Evolutionary conservation across 2,113 vertebrate species (phyloP).

Genomic region (Speoplatyrhinus poulsoni): DNA sequence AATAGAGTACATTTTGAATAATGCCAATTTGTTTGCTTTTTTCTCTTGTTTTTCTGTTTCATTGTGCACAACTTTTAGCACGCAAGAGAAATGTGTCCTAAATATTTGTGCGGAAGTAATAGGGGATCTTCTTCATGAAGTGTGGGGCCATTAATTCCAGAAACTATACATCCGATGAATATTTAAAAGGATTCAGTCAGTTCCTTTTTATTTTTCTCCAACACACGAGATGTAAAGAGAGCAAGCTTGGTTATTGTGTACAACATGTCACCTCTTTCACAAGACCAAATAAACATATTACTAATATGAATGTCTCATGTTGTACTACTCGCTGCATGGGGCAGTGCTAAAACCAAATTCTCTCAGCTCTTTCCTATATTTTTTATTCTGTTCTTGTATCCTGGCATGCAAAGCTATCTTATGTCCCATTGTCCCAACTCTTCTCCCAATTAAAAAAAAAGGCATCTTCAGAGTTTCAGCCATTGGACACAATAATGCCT

Average conservation of each 20-base stretch:
- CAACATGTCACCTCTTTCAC: conserved; percentile 63
- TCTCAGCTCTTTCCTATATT: background rate
- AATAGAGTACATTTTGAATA: conserved; percentile 29
- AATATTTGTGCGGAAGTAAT: too few species aligned
- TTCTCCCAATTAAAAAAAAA: background rate
- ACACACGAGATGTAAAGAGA: conserved; percentile 33
- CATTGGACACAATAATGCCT: background rate
- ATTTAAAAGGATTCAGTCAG: conserved; percentile 15
- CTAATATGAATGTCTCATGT: conserved; percentile 54
- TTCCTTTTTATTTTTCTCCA: conserved; percentile 32
- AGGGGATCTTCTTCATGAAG: too few species aligned
- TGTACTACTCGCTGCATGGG: conserved; percentile 18
- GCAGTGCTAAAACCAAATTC: conserved; percentile 35
- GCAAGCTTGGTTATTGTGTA: conserved; percentile 47
- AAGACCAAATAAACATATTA: conserved; percentile 74
- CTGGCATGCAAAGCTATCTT: background rate
- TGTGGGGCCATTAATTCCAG: too few species aligned
- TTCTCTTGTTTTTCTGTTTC: background rate
- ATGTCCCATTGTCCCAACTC: background rate
- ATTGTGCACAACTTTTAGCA: too few species aligned
- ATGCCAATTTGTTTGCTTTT: conserved; percentile 5
- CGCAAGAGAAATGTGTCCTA: too few species aligned
- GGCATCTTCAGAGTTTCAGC: background rate
- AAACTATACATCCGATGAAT: too few species aligned
- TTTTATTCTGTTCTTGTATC: background rate